A percentile compares a stretch with the other conserved stretches of the same genome.
phyloP scores from a whole-genome alignment of 2,797 vertebrate species.

The Eupleurogrammus muticus region DNA sequence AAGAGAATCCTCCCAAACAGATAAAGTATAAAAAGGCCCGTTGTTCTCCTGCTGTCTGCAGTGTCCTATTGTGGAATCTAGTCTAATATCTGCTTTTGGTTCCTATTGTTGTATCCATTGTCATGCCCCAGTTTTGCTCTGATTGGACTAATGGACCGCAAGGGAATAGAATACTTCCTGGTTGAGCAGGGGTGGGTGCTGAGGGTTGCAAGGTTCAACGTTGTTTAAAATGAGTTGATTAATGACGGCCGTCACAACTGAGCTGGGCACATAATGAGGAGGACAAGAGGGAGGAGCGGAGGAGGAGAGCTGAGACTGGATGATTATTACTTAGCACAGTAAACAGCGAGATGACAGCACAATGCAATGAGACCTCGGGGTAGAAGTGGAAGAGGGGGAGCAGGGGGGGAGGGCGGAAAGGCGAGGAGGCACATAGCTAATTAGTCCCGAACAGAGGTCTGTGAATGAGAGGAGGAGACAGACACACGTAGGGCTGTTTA shows the following conservation, averaged over 20 bases:
- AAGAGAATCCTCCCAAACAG: slow-evolving; percentile 51
- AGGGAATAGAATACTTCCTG: slow-evolving; percentile 83
- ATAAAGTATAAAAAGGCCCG: slow-evolving; percentile 57
- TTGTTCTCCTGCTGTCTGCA: slow-evolving; percentile 67
- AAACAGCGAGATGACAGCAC: slow-evolving; percentile 63
- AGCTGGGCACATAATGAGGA: slow-evolving; percentile 76
- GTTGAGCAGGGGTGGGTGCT: slow-evolving; percentile 68
- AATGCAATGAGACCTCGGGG: slow-evolving; percentile 57
- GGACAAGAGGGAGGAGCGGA: slow-evolving; percentile 69
- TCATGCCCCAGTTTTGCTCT: slow-evolving; percentile 48
- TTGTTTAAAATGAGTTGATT: slow-evolving; percentile 80
- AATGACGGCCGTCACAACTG: slow-evolving; percentile 74
- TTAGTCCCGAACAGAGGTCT: slow-evolving; percentile 69
- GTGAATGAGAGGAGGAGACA: slow-evolving; percentile 77
- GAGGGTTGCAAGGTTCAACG: slow-evolving; percentile 76
- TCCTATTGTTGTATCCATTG: slow-evolving; percentile 69
- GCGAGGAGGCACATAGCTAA: slow-evolving; percentile 62
- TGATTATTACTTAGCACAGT: slow-evolving; percentile 75
- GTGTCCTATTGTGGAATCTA: slow-evolving; percentile 59
- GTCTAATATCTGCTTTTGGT: slow-evolving; percentile 67
- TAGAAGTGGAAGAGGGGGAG: slow-evolving; percentile 32
- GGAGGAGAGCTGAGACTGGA: slow-evolving; percentile 64
- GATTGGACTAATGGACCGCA: slow-evolving; percentile 76
- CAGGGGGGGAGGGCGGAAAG: slow-evolving; percentile 17
- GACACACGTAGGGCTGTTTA: slow-evolving; percentile 80